Conservation (phyloP, 2,888 invertebrate species). For the Drosophila limbata region DNA sequence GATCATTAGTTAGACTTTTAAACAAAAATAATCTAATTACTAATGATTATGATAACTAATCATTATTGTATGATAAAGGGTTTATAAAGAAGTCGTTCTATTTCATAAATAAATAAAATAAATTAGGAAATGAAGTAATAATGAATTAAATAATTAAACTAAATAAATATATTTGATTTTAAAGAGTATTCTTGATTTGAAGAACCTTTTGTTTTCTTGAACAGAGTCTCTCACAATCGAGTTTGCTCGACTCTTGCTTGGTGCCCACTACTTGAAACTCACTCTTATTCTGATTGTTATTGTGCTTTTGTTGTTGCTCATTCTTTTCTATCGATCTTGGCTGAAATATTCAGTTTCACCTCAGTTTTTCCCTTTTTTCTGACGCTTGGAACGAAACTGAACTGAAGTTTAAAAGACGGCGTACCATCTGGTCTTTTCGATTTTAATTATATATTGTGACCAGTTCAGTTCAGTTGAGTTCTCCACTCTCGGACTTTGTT, state of each 20-base stretch:
- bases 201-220: too few relatives aligned
- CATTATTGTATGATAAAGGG: too few relatives aligned
- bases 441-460: constrained; percentile 81
- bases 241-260: not conserved
- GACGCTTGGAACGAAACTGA: constrained; percentile 24
- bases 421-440: constrained; percentile 77
- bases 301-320: constrained; percentile 17
- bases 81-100: not conserved
- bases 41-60: too few relatives aligned
- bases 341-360: constrained; percentile 5
- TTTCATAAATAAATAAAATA: too few relatives aligned
- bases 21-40: too few relatives aligned
- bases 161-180: too few relatives aligned
- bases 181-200: too few relatives aligned
- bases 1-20: too few relatives aligned
- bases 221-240: not conserved
- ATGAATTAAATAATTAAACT: too few relatives aligned
- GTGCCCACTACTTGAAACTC: not conserved
- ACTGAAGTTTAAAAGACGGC: constrained; percentile 17
- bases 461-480: constrained; percentile 54
- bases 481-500: not conserved
- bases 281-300: not conserved
- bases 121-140: too few relatives aligned
- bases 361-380: constrained; percentile 8
- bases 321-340: constrained; percentile 70